Evolutionary conservation across 2,888 invertebrate genomes (phyloP).

Genomic region (Papilio gigon): DNA sequence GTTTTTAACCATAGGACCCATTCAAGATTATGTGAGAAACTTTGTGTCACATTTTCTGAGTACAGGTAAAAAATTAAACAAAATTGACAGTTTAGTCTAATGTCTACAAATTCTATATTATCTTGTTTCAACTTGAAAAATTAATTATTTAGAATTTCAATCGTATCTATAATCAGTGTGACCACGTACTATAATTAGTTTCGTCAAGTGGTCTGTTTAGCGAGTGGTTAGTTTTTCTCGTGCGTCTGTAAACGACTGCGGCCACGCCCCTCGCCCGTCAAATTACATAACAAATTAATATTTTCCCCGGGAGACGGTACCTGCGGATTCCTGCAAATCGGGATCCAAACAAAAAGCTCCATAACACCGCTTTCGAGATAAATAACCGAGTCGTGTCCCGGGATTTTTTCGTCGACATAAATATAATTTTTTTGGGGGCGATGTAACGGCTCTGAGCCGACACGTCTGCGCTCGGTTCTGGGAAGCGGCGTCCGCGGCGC

Average conservation of each 20-base stretch:
- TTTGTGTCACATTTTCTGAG: background rate
- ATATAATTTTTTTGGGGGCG: constrained; percentile 77
- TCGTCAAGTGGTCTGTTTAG: constrained; percentile 12
- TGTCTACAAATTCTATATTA: background rate
- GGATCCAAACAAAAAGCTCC: constrained; percentile 71
- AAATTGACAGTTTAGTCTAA: too few species aligned
- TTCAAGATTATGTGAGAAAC: background rate
- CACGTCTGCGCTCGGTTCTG: constrained; percentile 73
- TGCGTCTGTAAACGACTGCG: constrained; percentile 30
- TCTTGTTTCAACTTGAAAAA: background rate
- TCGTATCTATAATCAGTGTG: background rate
- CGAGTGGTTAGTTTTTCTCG: constrained; percentile 7
- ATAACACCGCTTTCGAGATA: constrained; percentile 73
- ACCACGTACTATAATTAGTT: constrained; percentile 7
- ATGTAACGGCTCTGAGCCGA: constrained; percentile 77
- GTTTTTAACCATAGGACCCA: background rate
- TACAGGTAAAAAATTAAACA: too few species aligned
- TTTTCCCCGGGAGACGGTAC: constrained; percentile 65
- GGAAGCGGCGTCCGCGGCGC: constrained; percentile 79
- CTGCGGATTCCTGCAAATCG: constrained; percentile 77
- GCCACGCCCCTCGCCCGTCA: constrained; percentile 63
- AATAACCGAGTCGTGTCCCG: constrained; percentile 70
- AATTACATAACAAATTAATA: constrained; percentile 69
- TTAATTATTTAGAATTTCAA: background rate
- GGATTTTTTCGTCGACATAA: constrained; percentile 79